Evolutionary conservation across 2,888 invertebrate species (phyloP).

Genomic region (Druceiella hillmani): DNA sequence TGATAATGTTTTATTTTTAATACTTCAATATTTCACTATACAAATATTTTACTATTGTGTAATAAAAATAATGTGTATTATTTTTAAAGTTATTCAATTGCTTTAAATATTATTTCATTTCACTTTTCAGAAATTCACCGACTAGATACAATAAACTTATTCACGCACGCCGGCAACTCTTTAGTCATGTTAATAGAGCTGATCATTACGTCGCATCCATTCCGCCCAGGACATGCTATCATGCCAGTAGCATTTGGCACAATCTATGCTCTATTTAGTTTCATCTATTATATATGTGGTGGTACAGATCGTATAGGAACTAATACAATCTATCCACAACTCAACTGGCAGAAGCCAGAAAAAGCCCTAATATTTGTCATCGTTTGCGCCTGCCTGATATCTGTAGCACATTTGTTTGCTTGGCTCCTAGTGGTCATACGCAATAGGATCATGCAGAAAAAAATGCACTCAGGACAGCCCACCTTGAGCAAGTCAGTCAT

Average conservation of each 20-base stretch:
- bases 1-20: too few species aligned
- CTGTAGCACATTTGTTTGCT: too few species aligned
- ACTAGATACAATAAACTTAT: constrained; percentile 61
- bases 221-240: constrained; percentile 59
- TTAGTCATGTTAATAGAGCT: constrained; percentile 68
- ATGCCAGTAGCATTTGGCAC: constrained; percentile 57
- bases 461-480: too few species aligned
- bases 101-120: too few species aligned
- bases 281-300: constrained; percentile 44
- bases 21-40: too few species aligned
- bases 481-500: too few species aligned
- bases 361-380: constrained; percentile 13
- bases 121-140: constrained; percentile 50
- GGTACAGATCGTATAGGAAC: constrained; percentile 50
- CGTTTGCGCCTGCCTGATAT: too few species aligned
- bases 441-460: too few species aligned
- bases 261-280: constrained; percentile 47
- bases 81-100: too few species aligned
- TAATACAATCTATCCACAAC: constrained; percentile 64
- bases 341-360: constrained; percentile 70
- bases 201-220: constrained; percentile 64
- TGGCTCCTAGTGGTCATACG: too few species aligned
- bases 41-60: too few species aligned
- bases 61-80: too few species aligned
- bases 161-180: constrained; percentile 73